Evolutionary conservation across 2,797 vertebrate species (phyloP), one percentile per base, ranked within the genome.

Genomic region (Tangara arthus): DNA sequence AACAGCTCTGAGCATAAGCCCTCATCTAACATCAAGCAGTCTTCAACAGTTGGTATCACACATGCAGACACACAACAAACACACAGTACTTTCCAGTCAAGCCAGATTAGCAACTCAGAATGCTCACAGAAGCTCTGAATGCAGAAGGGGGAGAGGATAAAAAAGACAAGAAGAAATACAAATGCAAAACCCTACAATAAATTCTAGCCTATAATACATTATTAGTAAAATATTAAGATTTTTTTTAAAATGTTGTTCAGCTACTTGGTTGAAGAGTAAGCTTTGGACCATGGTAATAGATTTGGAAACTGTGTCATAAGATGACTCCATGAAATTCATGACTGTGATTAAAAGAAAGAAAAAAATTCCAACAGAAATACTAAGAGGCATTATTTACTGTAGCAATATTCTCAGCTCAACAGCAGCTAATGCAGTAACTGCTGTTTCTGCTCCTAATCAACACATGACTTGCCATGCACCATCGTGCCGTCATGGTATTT

Each of bases 11-110:
- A 87, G 87, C 87, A 50, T 89, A 92, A 93, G 61, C 57, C 79
- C 28, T 95, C 64, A 86, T 80, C 55, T 95, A 91, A 76, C 79
- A 92, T 88, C 63, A 69, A 94, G 82, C 69, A 95, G 37, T 68
- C 59, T 95, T 81, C 82, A 93, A 76, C 92, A 93, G 94, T 91
- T 97, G 92, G 82, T 72, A 61, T 93, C 79, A 72, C 82, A 86
- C 75, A 91, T 93, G 73, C 87, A 95, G 69, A 66, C 75, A 71
- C 76, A 83, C 69, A 94, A 89, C 79, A 94, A 93, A 95, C 72
- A 90, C 20, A 4, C 59, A 66, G 73, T 95, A 78, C 72, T 90
- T 93, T 95, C 73, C 89, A 93, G 65, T 95, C 89, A 81, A 93
- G 32, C 39, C 82, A 91, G 63, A 63, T 57, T 86, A 83, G 59